Evolutionary conservation across 2,113 vertebrate genomes (phyloP).

Genomic region (Marmota monax): DNA sequence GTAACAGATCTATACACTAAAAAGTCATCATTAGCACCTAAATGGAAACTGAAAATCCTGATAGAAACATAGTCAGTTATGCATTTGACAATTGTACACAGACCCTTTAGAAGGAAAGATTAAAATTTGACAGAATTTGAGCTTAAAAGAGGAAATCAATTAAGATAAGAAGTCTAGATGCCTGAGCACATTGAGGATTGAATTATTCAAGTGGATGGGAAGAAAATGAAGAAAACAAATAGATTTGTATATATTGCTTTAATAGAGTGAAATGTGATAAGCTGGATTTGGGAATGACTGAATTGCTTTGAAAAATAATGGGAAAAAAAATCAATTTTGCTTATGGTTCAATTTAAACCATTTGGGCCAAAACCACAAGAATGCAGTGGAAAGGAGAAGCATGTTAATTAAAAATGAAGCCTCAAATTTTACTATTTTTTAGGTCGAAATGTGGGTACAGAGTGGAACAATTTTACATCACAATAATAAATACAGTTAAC

Average conservation of each 20-base stretch:
- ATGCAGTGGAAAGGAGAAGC: not conserved
- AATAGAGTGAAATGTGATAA: slow-evolving; percentile 51
- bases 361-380: slow-evolving; percentile 2
- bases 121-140: slow-evolving; percentile 52
- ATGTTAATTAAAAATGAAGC: slow-evolving; percentile 17
- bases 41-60: not conserved
- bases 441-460: not conserved
- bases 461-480: not conserved
- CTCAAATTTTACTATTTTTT: not conserved
- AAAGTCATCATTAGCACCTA: not conserved
- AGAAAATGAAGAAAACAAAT: slow-evolving; percentile 68
- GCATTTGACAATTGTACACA: not conserved
- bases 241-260: slow-evolving; percentile 23
- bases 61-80: not conserved
- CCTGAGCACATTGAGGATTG: not conserved
- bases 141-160: slow-evolving; percentile 59
- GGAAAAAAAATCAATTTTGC: not conserved
- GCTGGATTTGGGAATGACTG: slow-evolving; percentile 8
- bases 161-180: slow-evolving; percentile 58
- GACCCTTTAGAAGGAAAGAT: slow-evolving; percentile 24
- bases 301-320: slow-evolving; percentile 53
- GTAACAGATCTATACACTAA: not conserved
- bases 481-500: not conserved
- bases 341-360: not conserved
- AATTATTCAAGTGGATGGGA: slow-evolving; percentile 39